phyloP scores from a whole-genome alignment of 2,797 vertebrate species.

The Vespertilio murinus region DNA sequence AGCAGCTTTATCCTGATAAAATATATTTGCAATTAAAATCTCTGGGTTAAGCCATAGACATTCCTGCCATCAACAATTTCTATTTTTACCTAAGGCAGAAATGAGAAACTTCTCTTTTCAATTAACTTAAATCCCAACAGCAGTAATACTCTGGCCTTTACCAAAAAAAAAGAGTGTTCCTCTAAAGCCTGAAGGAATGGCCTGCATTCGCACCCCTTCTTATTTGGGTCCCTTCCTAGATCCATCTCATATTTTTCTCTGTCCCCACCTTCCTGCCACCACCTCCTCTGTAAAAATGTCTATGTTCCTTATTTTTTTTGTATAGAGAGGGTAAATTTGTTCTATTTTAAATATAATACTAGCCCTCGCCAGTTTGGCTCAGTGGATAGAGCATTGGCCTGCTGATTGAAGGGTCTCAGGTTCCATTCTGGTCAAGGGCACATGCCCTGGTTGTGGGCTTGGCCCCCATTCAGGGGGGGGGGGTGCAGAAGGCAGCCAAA shows the following conservation, averaged over 20 bases:
- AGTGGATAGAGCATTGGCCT: no score
- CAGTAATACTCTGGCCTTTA: not conserved
- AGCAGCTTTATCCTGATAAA: not conserved
- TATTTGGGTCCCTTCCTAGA: not conserved
- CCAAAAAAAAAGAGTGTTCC: not conserved
- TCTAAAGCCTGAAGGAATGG: not conserved
- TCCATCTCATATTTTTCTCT: not conserved
- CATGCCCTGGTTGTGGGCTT: no score
- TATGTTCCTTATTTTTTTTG: not conserved
- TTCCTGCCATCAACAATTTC: not conserved
- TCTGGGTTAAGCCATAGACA: not conserved
- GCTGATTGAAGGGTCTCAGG: no score
- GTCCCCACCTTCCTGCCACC: not conserved
- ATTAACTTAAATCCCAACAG: not conserved
- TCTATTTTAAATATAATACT: not conserved
- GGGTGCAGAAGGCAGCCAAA: no score
- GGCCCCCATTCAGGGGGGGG: no score
- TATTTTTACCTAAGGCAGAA: not conserved
- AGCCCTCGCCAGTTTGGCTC: no score
- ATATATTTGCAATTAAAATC: not conserved
- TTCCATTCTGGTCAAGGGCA: no score
- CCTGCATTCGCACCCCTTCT: not conserved
- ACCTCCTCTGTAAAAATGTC: not conserved
- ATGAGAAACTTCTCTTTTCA: conserved; percentile 26
- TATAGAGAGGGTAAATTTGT: not conserved